Conservation (phyloP, 1,140 invertebrate species). For the Scaptomyza graminum region DNA sequence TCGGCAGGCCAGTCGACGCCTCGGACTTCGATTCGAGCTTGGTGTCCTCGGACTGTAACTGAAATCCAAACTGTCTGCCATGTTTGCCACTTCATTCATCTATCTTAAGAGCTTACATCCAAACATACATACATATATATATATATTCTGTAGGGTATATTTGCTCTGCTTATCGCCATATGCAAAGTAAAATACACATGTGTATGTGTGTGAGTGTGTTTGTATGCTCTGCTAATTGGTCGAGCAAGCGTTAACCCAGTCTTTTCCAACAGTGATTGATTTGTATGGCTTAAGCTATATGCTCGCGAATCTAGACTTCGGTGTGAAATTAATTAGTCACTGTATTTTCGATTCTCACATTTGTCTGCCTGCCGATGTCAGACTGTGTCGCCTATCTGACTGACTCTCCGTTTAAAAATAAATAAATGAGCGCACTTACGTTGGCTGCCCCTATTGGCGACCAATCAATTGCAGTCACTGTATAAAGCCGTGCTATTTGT, state of each 20-base stretch:
- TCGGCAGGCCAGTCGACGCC: slow-evolving; percentile 61
- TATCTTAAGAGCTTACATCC: slow-evolving; percentile 72
- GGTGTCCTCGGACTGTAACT: slow-evolving; percentile 39
- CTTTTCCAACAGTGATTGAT: slow-evolving; percentile 58
- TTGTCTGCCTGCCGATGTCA: slow-evolving; percentile 19
- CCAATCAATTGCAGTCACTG: slow-evolving; percentile 47
- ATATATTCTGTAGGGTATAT: slow-evolving; percentile 10
- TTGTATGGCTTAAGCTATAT: slow-evolving; percentile 70
- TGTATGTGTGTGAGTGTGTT: slow-evolving; percentile 8
- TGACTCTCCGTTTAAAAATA: slow-evolving; percentile 64
- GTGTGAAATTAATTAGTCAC: slow-evolving; percentile 79
- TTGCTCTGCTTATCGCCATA: slow-evolving; percentile 46
- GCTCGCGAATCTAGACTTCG: slow-evolving; percentile 70
- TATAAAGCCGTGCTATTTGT: slow-evolving; percentile 40
- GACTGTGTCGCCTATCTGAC: slow-evolving; percentile 44
- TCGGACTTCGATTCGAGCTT: slow-evolving; percentile 37
- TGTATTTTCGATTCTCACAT: slow-evolving; percentile 20
- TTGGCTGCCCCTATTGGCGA: slow-evolving; percentile 21
- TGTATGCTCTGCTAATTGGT: slow-evolving; percentile 77
- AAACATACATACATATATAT: neutral
- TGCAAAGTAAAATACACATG: slow-evolving; percentile 62
- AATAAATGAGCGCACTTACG: slow-evolving; percentile 59
- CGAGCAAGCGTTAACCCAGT: slow-evolving; percentile 13
- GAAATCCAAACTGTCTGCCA: slow-evolving; percentile 60
- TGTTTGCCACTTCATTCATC: slow-evolving; percentile 80